These are phyloP conservation scores for Oasisia sp. DNA, from an alignment of 2,888 invertebrate genomes.

Conservation along the genomic window DNA sequence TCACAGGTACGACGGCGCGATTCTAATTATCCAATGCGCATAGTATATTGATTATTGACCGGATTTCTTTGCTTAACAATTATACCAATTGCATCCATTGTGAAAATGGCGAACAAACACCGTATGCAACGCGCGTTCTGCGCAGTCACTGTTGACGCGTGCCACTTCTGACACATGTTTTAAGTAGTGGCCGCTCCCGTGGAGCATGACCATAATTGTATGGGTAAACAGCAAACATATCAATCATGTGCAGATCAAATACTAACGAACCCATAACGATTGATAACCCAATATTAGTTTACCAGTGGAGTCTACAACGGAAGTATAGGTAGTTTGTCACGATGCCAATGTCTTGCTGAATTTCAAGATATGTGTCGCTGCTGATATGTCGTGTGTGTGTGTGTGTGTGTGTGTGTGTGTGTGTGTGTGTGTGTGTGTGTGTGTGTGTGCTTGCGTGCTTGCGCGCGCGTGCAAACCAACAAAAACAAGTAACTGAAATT, in stretches of 20 bases:
- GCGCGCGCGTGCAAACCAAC: no score
- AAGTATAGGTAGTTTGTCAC: neutral
- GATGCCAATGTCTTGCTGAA: neutral
- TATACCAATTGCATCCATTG: neutral
- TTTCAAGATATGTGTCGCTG: neutral
- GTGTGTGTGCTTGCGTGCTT: no score
- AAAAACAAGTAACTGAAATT: no score
- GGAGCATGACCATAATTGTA: neutral
- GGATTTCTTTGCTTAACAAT: slow-evolving; percentile 17
- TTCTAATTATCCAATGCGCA: neutral
- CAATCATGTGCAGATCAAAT: neutral
- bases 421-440: no score
- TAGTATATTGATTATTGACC: neutral
- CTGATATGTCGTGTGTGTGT: neutral
- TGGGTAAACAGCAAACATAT: neutral
- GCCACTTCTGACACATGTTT: neutral
- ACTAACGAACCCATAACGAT: neutral
- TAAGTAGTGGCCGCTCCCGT: neutral
- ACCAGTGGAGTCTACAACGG: neutral
- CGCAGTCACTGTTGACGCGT: neutral
- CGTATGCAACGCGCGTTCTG: neutral
- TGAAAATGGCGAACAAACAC: neutral
- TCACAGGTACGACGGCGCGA: neutral
- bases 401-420: no score
- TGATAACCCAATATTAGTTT: neutral